A percentile compares a stretch with the other conserved stretches of the same genome.
Conservation (phyloP, 2,113 vertebrate species). For the Anoura caudifer region DNA sequence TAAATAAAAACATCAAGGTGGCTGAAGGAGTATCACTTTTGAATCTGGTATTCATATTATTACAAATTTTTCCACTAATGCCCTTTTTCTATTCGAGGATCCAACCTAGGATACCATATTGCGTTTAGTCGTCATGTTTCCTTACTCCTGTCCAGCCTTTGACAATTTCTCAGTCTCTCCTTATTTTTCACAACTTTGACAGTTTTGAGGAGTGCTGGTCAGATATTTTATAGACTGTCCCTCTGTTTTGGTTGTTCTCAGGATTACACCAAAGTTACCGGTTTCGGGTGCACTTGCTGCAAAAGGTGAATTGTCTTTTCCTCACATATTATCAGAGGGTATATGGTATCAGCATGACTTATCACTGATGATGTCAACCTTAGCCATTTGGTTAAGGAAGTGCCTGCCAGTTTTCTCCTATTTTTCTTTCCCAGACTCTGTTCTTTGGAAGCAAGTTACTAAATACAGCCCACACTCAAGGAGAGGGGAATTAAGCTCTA, state of each 20-base stretch:
- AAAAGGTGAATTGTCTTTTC: neutral
- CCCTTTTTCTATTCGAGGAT: neutral
- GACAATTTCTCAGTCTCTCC: neutral
- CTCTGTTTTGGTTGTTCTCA: neutral
- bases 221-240: neutral
- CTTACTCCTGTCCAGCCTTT: neutral
- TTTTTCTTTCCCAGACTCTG: neutral
- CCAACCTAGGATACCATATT: neutral
- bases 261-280: neutral
- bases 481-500: neutral
- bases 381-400: neutral
- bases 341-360: neutral
- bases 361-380: neutral
- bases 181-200: neutral
- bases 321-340: neutral
- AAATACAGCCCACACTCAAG: neutral
- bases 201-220: neutral
- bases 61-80: neutral
- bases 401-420: neutral
- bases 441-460: neutral
- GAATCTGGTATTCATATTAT: neutral
- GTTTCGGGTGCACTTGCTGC: neutral
- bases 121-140: neutral
- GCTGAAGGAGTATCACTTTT: neutral
- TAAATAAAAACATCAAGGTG: neutral